Evolutionary conservation across 1,140 invertebrate species (phyloP).

Genomic region (Apis florea): DNA sequence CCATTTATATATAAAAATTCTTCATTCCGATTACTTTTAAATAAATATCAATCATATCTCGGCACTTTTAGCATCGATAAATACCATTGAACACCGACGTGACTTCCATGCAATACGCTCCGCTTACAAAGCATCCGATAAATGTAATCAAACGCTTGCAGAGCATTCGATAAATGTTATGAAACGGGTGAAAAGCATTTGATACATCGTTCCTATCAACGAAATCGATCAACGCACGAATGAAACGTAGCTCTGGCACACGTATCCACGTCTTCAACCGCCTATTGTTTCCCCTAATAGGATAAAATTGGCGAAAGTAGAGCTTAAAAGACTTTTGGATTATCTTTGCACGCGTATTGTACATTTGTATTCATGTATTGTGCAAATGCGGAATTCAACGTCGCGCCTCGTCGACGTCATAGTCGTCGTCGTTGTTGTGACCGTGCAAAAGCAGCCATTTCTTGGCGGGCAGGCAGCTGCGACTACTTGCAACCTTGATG

Average conservation of each 20-base stretch:
- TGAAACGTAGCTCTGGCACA: background rate
- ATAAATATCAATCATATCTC: too few species aligned
- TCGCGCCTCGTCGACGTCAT: conserved; percentile 10
- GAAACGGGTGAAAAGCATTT: too few species aligned
- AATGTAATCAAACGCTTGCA: background rate
- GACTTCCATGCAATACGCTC: background rate
- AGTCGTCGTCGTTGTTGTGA: background rate
- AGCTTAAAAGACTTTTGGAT: conserved; percentile 41
- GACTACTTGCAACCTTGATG: conserved; percentile 50
- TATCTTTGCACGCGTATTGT: conserved; percentile 38
- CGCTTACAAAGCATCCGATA: background rate
- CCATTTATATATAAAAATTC: too few species aligned
- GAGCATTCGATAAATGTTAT: background rate
- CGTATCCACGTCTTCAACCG: background rate
- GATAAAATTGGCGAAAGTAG: conserved; percentile 52
- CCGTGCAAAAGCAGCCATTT: background rate
- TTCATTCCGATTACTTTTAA: too few species aligned
- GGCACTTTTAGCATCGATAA: background rate
- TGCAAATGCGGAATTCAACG: conserved; percentile 57
- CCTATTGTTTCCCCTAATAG: conserved; percentile 6
- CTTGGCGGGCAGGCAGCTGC: conserved; percentile 31
- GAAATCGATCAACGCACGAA: background rate
- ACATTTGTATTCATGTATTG: conserved; percentile 54
- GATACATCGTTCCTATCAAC: background rate
- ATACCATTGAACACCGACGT: background rate